These are phyloP conservation scores for Eulemur rubriventer DNA, from an alignment of 2,797 vertebrate genomes.

Conservation along the genomic window DNA sequence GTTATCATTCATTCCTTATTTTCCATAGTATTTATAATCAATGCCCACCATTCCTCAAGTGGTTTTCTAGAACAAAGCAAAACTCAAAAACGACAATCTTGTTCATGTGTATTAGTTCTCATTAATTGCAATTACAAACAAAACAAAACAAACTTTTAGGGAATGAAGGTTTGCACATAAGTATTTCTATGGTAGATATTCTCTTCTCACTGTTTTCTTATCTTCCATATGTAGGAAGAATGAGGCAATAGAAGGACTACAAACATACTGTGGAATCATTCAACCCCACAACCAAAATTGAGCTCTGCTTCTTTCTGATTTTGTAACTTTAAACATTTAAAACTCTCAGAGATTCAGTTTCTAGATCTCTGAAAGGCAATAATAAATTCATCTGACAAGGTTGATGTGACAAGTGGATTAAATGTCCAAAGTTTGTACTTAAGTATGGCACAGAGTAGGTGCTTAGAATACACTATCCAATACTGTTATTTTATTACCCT, in stretches of 20 bases:
- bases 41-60: neutral
- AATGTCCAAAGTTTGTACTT: neutral
- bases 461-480: neutral
- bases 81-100: slow-evolving; percentile 11
- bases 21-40: neutral
- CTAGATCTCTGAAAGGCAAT: neutral
- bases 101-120: neutral
- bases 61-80: neutral
- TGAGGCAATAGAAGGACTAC: neutral
- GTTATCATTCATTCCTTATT: neutral
- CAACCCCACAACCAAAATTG: neutral
- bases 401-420: neutral
- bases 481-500: neutral
- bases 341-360: neutral
- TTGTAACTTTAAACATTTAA: neutral
- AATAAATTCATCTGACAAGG: neutral
- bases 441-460: neutral
- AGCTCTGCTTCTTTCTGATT: neutral
- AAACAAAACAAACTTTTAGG: neutral
- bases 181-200: rapidly evolving
- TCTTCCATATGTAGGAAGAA: neutral
- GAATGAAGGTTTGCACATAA: neutral
- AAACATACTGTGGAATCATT: neutral
- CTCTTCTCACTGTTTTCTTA: neutral
- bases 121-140: neutral